These are phyloP conservation scores for Tricholaema leucomelas DNA, from an alignment of 2,113 vertebrate genomes.

Conservation along the genomic window DNA sequence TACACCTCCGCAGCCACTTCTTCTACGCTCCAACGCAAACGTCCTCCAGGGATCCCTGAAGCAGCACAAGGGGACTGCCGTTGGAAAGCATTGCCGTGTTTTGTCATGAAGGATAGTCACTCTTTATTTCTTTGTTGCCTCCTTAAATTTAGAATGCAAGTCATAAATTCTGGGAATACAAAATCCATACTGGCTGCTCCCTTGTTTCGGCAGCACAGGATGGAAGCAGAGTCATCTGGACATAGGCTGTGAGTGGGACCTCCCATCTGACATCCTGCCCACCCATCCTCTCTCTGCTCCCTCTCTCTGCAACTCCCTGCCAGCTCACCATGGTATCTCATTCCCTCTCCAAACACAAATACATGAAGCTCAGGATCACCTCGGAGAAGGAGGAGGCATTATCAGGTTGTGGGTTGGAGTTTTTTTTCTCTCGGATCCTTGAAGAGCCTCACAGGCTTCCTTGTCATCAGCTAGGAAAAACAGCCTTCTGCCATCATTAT, in stretches of 20 bases:
- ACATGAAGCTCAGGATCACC: background rate
- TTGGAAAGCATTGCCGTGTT: background rate
- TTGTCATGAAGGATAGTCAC: background rate
- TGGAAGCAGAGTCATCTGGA: background rate
- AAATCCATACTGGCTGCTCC: background rate
- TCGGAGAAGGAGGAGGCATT: background rate
- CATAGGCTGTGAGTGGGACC: background rate
- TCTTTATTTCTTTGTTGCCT: background rate
- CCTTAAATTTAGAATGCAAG: background rate
- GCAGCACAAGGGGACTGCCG: background rate
- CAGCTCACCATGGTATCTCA: background rate
- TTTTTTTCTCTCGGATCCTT: background rate
- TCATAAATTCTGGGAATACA: background rate
- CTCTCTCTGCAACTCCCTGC: background rate
- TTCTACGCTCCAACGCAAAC: background rate
- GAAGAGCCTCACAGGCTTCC: constrained; percentile 7
- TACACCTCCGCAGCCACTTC: background rate
- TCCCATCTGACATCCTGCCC: constrained; percentile 10
- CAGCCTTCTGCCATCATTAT: background rate
- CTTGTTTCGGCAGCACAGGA: background rate
- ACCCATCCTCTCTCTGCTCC: background rate
- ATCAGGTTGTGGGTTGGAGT: background rate
- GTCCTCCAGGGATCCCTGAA: background rate
- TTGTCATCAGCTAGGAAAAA: constrained; percentile 14
- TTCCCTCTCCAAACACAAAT: background rate